Evolutionary conservation across 2,113 vertebrate genomes (phyloP).

Genomic region (Xiphophorus hellerii): DNA sequence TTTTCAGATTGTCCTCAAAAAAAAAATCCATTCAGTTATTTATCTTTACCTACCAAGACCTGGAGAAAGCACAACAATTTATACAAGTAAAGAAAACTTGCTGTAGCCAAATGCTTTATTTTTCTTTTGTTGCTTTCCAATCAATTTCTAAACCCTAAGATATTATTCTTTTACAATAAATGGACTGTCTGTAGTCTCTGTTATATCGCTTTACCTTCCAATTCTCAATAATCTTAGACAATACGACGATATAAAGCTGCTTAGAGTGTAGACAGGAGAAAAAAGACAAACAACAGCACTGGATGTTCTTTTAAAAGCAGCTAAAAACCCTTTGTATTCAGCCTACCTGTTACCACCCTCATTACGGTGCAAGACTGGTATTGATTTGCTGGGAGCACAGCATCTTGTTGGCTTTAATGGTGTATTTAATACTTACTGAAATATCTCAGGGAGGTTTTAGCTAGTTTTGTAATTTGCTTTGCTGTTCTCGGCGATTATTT

Average conservation of each 20-base stretch:
- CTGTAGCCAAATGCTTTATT: background rate
- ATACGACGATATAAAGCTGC: background rate
- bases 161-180: slow-evolving; percentile 29
- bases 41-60: slow-evolving; percentile 28
- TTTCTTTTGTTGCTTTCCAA: slow-evolving; percentile 10
- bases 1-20: slow-evolving; percentile 13
- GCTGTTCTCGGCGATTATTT: slow-evolving; percentile 7
- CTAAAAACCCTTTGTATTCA: slow-evolving; percentile 44
- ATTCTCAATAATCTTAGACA: slow-evolving; percentile 17
- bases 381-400: slow-evolving; percentile 47
- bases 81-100: slow-evolving; percentile 8
- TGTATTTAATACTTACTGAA: slow-evolving; percentile 46
- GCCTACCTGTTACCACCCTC: slow-evolving; percentile 36
- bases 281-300: slow-evolving; percentile 9
- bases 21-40: slow-evolving; percentile 22
- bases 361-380: slow-evolving; percentile 43
- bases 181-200: slow-evolving; percentile 7
- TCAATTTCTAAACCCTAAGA: slow-evolving; percentile 16
- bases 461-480: slow-evolving; percentile 2
- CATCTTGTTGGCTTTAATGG: slow-evolving; percentile 43
- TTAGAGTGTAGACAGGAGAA: slow-evolving; percentile 12
- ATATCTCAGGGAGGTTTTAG: slow-evolving; percentile 15
- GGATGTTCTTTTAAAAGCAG: slow-evolving; percentile 20
- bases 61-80: slow-evolving; percentile 12
- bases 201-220: slow-evolving; percentile 18